Conservation (phyloP, 2,113 vertebrate genomes). For the Cheirogaleus medius region DNA sequence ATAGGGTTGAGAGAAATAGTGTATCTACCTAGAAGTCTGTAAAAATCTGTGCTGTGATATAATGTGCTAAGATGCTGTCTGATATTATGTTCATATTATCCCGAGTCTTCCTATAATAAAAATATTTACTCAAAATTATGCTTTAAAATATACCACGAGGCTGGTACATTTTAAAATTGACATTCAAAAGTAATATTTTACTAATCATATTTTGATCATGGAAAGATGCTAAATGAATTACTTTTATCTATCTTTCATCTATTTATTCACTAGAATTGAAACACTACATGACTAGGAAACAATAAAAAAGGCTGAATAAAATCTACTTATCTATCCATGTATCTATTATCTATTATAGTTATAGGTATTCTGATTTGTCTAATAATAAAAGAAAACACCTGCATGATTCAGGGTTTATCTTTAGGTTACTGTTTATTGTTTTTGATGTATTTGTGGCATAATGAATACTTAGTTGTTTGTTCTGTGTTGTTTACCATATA, state of each 20-base stretch:
- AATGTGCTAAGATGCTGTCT: background rate
- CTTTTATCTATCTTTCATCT: background rate
- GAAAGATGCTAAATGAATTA: background rate
- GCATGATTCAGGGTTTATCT: background rate
- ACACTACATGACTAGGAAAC: background rate
- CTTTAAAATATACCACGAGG: background rate
- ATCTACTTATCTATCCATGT: background rate
- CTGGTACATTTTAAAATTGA: background rate
- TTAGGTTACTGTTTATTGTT: background rate
- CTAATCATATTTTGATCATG: background rate
- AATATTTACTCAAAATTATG: background rate
- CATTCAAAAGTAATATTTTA: background rate
- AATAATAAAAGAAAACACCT: background rate
- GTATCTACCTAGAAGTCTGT: background rate
- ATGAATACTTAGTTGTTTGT: background rate
- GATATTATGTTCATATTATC: background rate
- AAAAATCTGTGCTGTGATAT: background rate
- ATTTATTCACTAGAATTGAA: background rate
- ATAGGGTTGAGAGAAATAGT: background rate
- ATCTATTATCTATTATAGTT: background rate
- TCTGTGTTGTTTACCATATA: background rate
- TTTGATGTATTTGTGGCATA: background rate
- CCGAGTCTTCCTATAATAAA: background rate
- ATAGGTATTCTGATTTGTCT: background rate
- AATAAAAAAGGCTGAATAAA: background rate